Evolutionary conservation across 1,140 invertebrate genomes (phyloP).

Genomic region (Magallana ariakensis): DNA sequence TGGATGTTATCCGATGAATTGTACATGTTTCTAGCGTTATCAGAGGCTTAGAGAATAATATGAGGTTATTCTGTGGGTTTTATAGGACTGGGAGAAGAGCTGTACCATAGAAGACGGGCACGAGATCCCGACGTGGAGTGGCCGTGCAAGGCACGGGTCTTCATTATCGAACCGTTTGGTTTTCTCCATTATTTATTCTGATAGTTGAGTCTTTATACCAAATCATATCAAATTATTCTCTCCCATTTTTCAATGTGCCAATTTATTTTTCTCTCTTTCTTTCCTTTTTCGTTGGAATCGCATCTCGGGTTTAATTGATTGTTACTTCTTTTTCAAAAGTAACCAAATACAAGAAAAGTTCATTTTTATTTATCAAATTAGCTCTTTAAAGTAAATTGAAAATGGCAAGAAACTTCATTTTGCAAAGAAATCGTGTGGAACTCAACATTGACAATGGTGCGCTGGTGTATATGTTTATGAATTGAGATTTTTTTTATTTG

Average conservation of each 20-base stretch:
- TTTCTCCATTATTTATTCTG: conserved; percentile 14
- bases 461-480: too few relatives aligned
- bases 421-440: too few relatives aligned
- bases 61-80: conserved; percentile 25
- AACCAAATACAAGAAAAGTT: not conserved
- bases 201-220: not conserved
- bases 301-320: not conserved
- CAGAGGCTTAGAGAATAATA: not conserved
- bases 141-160: not conserved
- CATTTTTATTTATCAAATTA: too few relatives aligned
- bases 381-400: too few relatives aligned
- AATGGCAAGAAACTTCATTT: too few relatives aligned
- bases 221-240: conserved; percentile 35
- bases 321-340: not conserved
- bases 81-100: not conserved
- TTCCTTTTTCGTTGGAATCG: too few relatives aligned
- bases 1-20: not conserved
- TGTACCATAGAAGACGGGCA: conserved; percentile 15
- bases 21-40: not conserved
- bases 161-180: conserved; percentile 1
- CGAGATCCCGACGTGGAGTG: not conserved
- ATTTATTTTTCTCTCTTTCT: not conserved
- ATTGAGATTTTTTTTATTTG: too few relatives aligned
- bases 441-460: too few relatives aligned
- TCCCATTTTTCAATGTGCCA: conserved; percentile 1